Conservation (phyloP, 2,888 invertebrate species). For the Drosophila seclusa region DNA sequence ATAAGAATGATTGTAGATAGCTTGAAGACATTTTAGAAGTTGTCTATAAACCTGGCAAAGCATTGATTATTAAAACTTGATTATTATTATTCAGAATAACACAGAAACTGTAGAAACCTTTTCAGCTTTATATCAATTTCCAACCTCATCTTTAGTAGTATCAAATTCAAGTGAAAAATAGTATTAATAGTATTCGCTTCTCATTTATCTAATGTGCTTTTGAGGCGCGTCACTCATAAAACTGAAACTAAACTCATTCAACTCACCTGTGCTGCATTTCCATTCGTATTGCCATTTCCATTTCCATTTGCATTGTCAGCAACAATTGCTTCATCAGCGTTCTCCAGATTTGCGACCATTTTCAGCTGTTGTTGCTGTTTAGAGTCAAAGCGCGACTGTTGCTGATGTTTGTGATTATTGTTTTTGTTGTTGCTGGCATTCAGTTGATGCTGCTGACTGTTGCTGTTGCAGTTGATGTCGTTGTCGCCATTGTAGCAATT, state of each 20-base stretch:
- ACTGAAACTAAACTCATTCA: neutral
- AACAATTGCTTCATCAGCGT: conserved; percentile 61
- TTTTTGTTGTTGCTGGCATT: conserved; percentile 58
- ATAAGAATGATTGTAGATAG: too few relatives aligned
- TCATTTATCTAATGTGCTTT: neutral
- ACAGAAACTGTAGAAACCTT: neutral
- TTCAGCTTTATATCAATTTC: neutral
- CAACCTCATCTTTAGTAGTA: neutral
- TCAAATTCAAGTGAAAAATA: neutral
- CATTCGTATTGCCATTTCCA: conserved; percentile 70
- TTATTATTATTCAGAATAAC: too few relatives aligned
- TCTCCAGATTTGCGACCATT: conserved; percentile 43
- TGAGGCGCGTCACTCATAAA: neutral
- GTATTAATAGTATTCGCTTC: neutral
- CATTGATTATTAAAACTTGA: too few relatives aligned
- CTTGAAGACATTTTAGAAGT: too few relatives aligned
- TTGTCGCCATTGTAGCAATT: conserved; percentile 69
- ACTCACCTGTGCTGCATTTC: conserved; percentile 78
- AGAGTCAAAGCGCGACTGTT: conserved; percentile 51
- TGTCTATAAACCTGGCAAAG: too few relatives aligned
- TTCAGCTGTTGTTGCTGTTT: conserved; percentile 48
- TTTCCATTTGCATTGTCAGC: conserved; percentile 64
- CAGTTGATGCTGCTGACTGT: conserved; percentile 38
- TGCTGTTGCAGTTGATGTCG: conserved; percentile 45
- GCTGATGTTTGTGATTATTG: conserved; percentile 50